phyloP scores from a whole-genome alignment of 2,797 vertebrate genomes.

The Liparis tanakae region DNA sequence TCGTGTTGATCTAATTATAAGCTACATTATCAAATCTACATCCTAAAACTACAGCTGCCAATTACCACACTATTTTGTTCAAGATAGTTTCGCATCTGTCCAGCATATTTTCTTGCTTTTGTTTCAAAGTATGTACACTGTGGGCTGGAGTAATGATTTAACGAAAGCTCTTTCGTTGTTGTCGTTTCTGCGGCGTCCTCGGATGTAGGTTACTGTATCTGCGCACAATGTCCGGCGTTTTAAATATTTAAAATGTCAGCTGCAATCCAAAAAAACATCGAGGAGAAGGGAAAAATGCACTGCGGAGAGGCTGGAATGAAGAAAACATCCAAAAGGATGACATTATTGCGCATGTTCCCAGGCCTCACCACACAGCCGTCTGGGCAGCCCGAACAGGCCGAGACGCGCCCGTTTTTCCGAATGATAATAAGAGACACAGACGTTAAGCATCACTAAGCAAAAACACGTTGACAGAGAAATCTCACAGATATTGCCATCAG shows the following conservation, averaged over 20 bases:
- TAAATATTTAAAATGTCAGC: constrained; percentile 56
- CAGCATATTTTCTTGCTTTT: constrained; percentile 29
- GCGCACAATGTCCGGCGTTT: constrained; percentile 29
- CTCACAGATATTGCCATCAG: constrained; percentile 22
- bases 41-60: constrained; percentile 26
- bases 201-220: constrained; percentile 27
- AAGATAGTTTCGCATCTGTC: constrained; percentile 24
- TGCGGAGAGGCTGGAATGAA: constrained; percentile 33
- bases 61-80: constrained; percentile 42
- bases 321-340: constrained; percentile 42
- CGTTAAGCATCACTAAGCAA: constrained; percentile 15
- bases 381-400: constrained; percentile 62
- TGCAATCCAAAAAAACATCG: constrained; percentile 51
- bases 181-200: constrained; percentile 47
- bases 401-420: constrained; percentile 39
- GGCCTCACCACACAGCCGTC: constrained; percentile 60
- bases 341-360: constrained; percentile 61
- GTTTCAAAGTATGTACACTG: constrained; percentile 54
- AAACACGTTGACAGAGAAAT: constrained; percentile 38
- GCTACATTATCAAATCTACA: constrained; percentile 42
- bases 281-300: constrained; percentile 18
- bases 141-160: constrained; percentile 47
- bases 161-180: constrained; percentile 27
- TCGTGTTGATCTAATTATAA: constrained; percentile 62
- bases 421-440: constrained; percentile 53